Evolutionary conservation across 2,888 invertebrate genomes (phyloP).

Genomic region (Xylocampa areola): DNA sequence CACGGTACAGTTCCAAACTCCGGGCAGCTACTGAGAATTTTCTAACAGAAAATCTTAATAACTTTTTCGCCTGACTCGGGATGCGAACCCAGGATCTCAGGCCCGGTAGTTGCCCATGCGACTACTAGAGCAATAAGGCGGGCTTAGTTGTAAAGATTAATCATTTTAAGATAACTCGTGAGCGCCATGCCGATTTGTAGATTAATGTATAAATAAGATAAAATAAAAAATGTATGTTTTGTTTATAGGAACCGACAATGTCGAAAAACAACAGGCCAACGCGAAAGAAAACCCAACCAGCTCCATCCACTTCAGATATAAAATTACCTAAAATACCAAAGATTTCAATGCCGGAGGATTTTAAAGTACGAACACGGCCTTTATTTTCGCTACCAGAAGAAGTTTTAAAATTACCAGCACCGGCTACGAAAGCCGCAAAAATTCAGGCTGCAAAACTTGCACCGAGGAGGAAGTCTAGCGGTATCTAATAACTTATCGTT

Average conservation of each 20-base stretch:
- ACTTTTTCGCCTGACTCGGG: too few species aligned
- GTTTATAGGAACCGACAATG: constrained; percentile 53
- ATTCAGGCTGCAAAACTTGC: constrained; percentile 37
- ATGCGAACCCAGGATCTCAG: too few species aligned
- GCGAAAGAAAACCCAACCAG: constrained; percentile 81
- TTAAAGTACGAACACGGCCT: constrained; percentile 88
- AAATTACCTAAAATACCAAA: constrained; percentile 89
- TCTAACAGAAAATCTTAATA: too few species aligned
- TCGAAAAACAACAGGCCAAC: constrained; percentile 70
- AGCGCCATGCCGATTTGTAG: too few species aligned
- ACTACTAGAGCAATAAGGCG: too few species aligned
- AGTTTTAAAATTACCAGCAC: constrained; percentile 85
- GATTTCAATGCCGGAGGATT: constrained; percentile 88
- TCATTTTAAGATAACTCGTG: too few species aligned
- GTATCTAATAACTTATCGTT: constrained; percentile 59
- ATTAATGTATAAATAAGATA: too few species aligned
- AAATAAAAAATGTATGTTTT: background rate
- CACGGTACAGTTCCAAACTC: too few species aligned
- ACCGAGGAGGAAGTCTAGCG: constrained; percentile 72
- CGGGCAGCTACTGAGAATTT: too few species aligned
- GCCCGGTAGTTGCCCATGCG: too few species aligned
- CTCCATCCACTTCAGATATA: constrained; percentile 83
- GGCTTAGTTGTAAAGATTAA: too few species aligned
- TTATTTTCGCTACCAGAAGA: constrained; percentile 91
- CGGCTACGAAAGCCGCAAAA: constrained; percentile 73